A percentile compares a stretch with the other conserved stretches of the same genome.
phyloP scores from a whole-genome alignment of 2,888 invertebrate genomes.

The Homarus gammarus region DNA sequence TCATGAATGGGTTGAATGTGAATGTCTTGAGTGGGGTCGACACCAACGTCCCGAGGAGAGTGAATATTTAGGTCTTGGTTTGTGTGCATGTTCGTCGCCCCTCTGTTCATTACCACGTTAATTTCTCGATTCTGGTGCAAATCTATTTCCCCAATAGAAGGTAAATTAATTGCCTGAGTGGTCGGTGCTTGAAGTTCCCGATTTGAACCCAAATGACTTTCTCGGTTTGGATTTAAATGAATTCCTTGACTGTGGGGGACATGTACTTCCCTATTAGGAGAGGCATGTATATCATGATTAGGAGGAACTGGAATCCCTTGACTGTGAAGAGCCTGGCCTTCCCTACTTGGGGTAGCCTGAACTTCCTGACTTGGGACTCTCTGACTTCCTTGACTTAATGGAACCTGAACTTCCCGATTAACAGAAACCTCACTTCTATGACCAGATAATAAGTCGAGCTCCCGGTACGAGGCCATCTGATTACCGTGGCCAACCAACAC shows the following conservation, averaged over 20 bases:
- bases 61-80: not conserved
- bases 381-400: not conserved
- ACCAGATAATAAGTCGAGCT: not conserved
- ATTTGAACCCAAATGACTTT: not conserved
- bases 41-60: not conserved
- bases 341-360: not conserved
- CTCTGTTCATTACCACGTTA: not conserved
- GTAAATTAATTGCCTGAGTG: constrained; percentile 16
- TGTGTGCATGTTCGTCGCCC: not conserved
- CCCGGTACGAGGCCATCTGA: constrained; percentile 37
- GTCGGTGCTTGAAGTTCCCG: constrained; percentile 12
- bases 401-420: constrained; percentile 14
- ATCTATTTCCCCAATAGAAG: not conserved
- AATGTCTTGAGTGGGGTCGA: not conserved
- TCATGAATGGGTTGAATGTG: not conserved
- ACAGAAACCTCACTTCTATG: not conserved
- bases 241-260: not conserved
- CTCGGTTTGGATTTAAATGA: not conserved
- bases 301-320: not conserved
- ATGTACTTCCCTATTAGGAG: not conserved
- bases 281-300: not conserved
- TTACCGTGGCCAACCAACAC: constrained; percentile 6
- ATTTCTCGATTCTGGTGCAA: constrained; percentile 12
- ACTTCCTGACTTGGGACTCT: not conserved
- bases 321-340: not conserved